phyloP scores from a whole-genome alignment of 2,113 vertebrate species.

The Psophia crepitans region DNA sequence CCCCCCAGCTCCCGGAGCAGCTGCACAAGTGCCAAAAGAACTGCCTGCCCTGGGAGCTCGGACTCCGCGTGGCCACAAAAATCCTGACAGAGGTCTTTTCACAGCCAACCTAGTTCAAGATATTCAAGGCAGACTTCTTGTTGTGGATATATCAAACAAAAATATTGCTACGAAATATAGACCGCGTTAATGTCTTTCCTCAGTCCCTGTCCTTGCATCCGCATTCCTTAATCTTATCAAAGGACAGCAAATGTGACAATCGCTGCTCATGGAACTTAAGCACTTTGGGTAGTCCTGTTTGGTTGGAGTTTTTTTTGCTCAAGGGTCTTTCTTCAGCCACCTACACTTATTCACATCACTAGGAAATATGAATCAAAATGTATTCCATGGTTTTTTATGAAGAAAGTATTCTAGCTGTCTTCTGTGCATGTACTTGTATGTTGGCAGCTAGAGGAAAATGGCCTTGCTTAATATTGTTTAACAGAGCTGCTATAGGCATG shows the following conservation, averaged over 20 bases:
- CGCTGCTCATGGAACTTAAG: not conserved
- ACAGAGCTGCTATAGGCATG: not conserved
- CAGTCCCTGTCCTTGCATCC: not conserved
- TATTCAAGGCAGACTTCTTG: not conserved
- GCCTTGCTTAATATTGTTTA: not conserved
- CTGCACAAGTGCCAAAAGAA: not conserved
- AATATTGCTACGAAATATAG: not conserved
- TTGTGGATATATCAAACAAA: not conserved
- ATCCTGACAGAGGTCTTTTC: not conserved
- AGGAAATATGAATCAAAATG: not conserved
- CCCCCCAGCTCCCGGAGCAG: not conserved
- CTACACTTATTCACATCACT: not conserved
- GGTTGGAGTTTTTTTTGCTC: not conserved
- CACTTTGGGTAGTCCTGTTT: not conserved
- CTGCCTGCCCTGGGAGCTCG: rapidly evolving
- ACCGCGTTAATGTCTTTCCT: not conserved
- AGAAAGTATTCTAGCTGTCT: not conserved
- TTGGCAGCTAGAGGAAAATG: not conserved
- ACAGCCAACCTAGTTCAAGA: not conserved
- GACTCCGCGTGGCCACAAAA: not conserved
- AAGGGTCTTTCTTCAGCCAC: not conserved
- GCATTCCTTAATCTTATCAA: not conserved
- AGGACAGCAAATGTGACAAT: not conserved
- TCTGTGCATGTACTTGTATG: not conserved
- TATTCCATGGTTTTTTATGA: not conserved